Base-by-base conservation (phyloP, 2,888 invertebrate species). In the Polietes domitor region DNA sequence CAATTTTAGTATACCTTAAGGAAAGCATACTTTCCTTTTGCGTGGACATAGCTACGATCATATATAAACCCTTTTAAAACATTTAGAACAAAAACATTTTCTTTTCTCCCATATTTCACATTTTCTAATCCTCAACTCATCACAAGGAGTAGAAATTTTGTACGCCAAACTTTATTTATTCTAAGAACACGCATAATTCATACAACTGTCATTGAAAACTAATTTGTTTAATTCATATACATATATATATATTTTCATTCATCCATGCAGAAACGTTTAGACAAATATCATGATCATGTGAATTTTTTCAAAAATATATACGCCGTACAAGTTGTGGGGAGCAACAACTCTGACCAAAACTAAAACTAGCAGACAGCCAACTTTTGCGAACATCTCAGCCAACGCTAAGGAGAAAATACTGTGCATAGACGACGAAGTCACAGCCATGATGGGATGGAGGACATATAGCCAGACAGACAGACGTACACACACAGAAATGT, bases 161-260 rank as follows among this genome's bases (percentile, higher is more conserved):
- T n/a, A 32, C 28, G 28, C 28, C 61, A 28, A 26, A 61, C 61
- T 41, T 19, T 37, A 65, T 68, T 68, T 43, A 68, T 41, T 19
- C 24, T 21, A 41, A 68, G 41, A 68, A 19, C 68, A 81, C 78
- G 70, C 84, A 81, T 84, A 84, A 84, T 70, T 84, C 84, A 84
- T 84, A 70, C 84, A 81, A 84, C 84, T 81, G 84, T 84, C 84
- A 84, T 81, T 84, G 81, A 76, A 84, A 84, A 84, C 84, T 84
- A 84, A 84, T 84, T 84, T 84, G 81, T 81, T 84, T 78, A 79
- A 81, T 79, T 75, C 77, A 32, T 70, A 70, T 83, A 65, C 53
- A 58, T 47, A 10, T 75, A 47, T 53, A 53, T 47, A n/a, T n/a
- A n/a, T 82, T 82, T 73, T 65, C 72, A 76, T 77, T 79, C 65